These are phyloP conservation scores for Adoxophyes honmai DNA, from an alignment of 1,140 invertebrate species.

Conservation along the genomic window DNA sequence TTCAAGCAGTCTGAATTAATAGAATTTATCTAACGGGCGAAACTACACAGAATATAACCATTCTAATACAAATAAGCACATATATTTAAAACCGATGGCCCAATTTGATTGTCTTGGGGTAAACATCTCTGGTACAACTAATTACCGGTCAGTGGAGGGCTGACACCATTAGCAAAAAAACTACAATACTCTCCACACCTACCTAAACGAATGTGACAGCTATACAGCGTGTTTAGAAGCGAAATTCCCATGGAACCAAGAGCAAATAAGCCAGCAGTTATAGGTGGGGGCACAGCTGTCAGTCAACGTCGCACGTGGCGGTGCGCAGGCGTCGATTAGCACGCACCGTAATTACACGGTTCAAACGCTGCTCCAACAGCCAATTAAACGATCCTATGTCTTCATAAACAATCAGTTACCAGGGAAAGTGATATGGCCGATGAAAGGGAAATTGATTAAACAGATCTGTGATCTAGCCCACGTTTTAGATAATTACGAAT, in stretches of 20 bases:
- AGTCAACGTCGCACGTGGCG: constrained; percentile 9
- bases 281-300: constrained; percentile 12
- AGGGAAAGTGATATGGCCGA: not conserved
- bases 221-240: not conserved
- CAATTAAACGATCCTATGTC: not conserved
- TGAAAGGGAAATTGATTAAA: too few species aligned
- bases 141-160: constrained; percentile 13
- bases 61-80: too few species aligned
- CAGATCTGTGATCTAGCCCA: too few species aligned
- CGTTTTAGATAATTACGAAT: too few species aligned
- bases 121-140: not conserved
- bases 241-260: not conserved
- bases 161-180: not conserved
- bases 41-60: too few species aligned
- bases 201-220: too few species aligned
- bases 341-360: constrained; percentile 11
- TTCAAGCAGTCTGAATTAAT: too few species aligned
- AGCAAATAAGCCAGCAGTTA: not conserved
- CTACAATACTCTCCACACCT: not conserved
- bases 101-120: too few species aligned
- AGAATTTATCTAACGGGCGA: too few species aligned
- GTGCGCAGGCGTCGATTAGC: constrained; percentile 11
- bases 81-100: too few species aligned
- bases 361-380: constrained; percentile 7
- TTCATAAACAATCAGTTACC: not conserved